Percentiles rank a stretch among this genome's conserved stretches.
These are phyloP conservation scores for Chloebia gouldiae DNA, from an alignment of 2,113 vertebrate genomes.

Conservation along the genomic window DNA sequence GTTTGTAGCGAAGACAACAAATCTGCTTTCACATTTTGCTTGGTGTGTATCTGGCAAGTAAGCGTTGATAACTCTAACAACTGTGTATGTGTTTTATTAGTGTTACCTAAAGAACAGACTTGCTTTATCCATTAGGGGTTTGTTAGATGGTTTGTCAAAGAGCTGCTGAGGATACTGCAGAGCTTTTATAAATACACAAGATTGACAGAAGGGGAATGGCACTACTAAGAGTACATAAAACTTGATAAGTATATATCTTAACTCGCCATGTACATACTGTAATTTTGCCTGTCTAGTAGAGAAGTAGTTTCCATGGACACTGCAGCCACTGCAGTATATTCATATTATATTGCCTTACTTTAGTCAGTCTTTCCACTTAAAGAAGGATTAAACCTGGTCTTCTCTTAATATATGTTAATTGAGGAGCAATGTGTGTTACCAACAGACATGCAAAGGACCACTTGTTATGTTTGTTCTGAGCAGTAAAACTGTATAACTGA, in stretches of 20 bases:
- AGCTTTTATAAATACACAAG: not conserved
- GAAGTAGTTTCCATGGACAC: not conserved
- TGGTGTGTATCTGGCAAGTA: not conserved
- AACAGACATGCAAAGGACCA: not conserved
- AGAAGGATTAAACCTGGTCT: not conserved
- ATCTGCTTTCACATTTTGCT: not conserved
- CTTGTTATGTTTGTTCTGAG: not conserved
- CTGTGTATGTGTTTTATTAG: not conserved
- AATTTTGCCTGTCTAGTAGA: not conserved
- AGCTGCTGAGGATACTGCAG: not conserved
- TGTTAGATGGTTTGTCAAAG: not conserved
- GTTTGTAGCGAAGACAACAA: not conserved
- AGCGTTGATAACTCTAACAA: fast-evolving
- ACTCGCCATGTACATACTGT: not conserved
- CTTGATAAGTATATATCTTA: not conserved
- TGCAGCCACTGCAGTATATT: not conserved
- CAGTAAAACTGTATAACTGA: not conserved
- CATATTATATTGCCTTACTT: not conserved
- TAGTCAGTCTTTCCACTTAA: not conserved
- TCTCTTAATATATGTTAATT: not conserved
- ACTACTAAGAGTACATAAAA: not conserved
- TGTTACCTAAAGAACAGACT: not conserved
- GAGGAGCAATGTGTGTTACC: not conserved
- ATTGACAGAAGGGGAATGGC: not conserved
- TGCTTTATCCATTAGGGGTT: not conserved